A percentile compares a stretch with the other conserved stretches of the same genome.
Conservation (phyloP, 2,113 vertebrate species). For the Stigmatopora nigra region DNA sequence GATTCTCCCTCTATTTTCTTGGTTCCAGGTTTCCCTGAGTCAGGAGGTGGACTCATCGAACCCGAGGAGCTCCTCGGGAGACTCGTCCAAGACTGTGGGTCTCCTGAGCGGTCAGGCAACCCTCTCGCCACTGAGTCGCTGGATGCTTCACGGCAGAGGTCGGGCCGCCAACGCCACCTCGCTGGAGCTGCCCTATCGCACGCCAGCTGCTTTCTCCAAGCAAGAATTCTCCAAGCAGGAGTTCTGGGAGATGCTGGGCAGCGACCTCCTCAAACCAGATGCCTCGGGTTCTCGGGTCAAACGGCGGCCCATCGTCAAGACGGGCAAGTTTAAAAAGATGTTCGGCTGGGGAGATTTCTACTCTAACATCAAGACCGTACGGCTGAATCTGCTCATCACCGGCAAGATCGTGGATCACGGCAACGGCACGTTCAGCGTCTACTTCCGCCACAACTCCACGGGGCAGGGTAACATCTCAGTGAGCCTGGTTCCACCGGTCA, state of each 20-base stretch:
- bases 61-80: slow-evolving; percentile 58
- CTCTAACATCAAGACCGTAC: slow-evolving; percentile 98
- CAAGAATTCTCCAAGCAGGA: slow-evolving; percentile 78
- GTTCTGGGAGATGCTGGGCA: slow-evolving; percentile 77
- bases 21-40: slow-evolving; percentile 66
- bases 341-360: slow-evolving; percentile 99
- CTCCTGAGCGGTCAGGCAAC: slow-evolving; percentile 64
- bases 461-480: slow-evolving; percentile 96
- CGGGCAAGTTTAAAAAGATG: slow-evolving; percentile 87
- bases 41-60: slow-evolving; percentile 63
- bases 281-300: slow-evolving; percentile 68
- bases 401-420: slow-evolving; percentile 98
- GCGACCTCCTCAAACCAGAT: slow-evolving; percentile 66
- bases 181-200: slow-evolving; percentile 74
- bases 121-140: slow-evolving; percentile 71
- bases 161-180: slow-evolving; percentile 72
- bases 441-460: slow-evolving; percentile 95
- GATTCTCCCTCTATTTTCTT: slow-evolving; percentile 25
- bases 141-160: slow-evolving; percentile 72
- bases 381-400: slow-evolving; percentile 91
- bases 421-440: slow-evolving; percentile 93
- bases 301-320: slow-evolving; percentile 73
- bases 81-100: slow-evolving; percentile 66
- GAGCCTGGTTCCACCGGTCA: slow-evolving; percentile 90
- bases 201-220: slow-evolving; percentile 71